Base-by-base conservation (phyloP, 2,888 invertebrate species). In the Gryllus longicercus region DNA sequence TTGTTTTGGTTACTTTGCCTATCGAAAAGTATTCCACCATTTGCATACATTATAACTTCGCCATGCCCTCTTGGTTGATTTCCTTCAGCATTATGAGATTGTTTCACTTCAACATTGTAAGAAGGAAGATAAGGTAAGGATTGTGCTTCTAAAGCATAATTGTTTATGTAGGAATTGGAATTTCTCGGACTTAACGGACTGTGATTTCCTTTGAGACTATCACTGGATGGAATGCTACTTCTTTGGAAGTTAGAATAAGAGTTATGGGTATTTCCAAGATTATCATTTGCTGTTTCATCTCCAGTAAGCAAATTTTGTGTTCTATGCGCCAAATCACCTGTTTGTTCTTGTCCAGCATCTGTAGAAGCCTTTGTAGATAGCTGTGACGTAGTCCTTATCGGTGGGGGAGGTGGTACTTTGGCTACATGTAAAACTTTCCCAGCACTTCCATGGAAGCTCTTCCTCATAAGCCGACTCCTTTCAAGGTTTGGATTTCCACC, bases 371-470 rank as follows among this genome's bases (percentile, higher is more conserved):
- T 92, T 89, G 85, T 87, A 87, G 83, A 93, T 87, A 96, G 92
- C 84, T 96, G 93, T 84, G 96, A 96, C 87, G 95, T 95, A 85
- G 94, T 96, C 83, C 96, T 90, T 85, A 96, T 89, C 79, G 96
- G 96, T 12, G 85, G 85, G 18, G 96, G 96, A 16, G 95, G 95
- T 4, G 94, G 94, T 23, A 96, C 95, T 88, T 95, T 96, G 23
- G 95, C 93, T 80, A 93, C 93, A 21, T 94, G 94, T 82, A 95
- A 86, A 84, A 94, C 93, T 85, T 95, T 94, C 0, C 94, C 94
- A 50, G 92, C 93, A 85, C 95, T 95, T 75, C 95, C 94, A 85
- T 95, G 95, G 86, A 95, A 95, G 86, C 95, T 95, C 86, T 96
- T 96, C 84, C 95, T 90, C 95, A 96, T 96, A 81, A 96, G 88